Evolutionary conservation across 2,113 vertebrate genomes (phyloP).

Genomic region (Hemicordylus capensis): DNA sequence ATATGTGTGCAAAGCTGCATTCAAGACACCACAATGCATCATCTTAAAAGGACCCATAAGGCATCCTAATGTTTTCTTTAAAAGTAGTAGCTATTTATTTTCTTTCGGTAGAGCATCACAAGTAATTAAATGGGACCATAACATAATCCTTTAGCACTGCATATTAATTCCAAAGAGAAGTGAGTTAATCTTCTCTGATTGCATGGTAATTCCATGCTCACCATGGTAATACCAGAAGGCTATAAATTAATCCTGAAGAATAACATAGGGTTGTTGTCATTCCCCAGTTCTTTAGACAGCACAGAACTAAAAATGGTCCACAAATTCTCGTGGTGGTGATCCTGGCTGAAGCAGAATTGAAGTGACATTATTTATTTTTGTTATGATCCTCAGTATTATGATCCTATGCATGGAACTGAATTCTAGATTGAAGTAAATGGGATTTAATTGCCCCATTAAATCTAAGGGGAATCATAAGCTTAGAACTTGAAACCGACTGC

Average conservation of each 20-base stretch:
- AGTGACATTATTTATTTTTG: constrained; percentile 23
- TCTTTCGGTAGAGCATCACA: constrained; percentile 35
- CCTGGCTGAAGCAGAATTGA: constrained; percentile 41
- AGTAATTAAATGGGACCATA: constrained; percentile 51
- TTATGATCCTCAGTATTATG: background rate
- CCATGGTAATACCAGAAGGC: constrained; percentile 29
- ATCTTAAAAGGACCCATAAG: constrained; percentile 12
- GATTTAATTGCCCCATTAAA: background rate
- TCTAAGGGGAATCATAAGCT: background rate
- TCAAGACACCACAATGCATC: constrained; percentile 5
- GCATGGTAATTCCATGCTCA: constrained; percentile 1
- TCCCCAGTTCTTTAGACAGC: background rate
- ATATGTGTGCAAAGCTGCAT: background rate
- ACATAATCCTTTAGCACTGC: constrained; percentile 38
- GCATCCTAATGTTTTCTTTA: constrained; percentile 39
- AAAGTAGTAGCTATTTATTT: constrained; percentile 26
- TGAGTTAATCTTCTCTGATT: constrained; percentile 46
- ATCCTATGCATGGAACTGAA: background rate
- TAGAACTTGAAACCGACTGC: constrained; percentile 36
- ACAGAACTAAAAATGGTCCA: constrained; percentile 5
- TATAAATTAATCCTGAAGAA: constrained; percentile 37
- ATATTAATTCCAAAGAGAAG: constrained; percentile 42
- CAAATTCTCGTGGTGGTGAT: background rate
- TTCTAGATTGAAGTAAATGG: background rate
- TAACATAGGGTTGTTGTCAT: constrained; percentile 12